Percentiles rank a stretch among this genome's conserved stretches.
phyloP scores from a whole-genome alignment of 2,113 vertebrate genomes.

The Gymnogyps californianus region DNA sequence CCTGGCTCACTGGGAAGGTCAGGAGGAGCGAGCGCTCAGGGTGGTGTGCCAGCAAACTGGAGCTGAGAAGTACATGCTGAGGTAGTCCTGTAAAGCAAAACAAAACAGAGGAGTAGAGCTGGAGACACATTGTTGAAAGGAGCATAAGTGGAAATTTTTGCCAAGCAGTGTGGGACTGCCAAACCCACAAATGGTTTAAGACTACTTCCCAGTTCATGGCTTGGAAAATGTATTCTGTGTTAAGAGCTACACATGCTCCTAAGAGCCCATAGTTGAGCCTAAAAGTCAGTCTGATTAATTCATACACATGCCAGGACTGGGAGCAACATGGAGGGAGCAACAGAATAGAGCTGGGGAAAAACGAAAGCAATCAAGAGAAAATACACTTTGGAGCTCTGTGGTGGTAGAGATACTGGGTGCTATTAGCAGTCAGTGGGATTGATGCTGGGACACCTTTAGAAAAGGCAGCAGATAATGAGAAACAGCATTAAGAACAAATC shows the following conservation, averaged over 20 bases:
- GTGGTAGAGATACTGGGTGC: background rate
- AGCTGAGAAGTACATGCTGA: background rate
- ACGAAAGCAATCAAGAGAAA: background rate
- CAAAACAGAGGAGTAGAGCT: background rate
- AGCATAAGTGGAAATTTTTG: background rate
- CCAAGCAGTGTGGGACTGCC: background rate
- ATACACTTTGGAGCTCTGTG: background rate
- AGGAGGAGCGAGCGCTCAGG: background rate
- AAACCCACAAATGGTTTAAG: background rate
- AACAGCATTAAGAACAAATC: background rate
- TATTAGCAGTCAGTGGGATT: background rate
- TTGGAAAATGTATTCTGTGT: background rate
- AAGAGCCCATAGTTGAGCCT: background rate
- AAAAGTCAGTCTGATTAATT: background rate
- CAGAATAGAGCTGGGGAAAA: background rate
- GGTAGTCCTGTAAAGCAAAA: background rate
- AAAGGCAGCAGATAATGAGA: background rate
- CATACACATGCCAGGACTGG: background rate
- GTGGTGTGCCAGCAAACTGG: background rate
- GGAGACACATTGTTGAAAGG: background rate
- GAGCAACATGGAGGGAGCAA: background rate
- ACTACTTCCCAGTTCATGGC: background rate
- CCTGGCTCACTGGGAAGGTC: background rate
- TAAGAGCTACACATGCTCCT: background rate
- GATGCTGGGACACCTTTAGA: background rate